These are phyloP conservation scores for Calliopum simillimum DNA, from an alignment of 2,888 invertebrate genomes.

Conservation along the genomic window DNA sequence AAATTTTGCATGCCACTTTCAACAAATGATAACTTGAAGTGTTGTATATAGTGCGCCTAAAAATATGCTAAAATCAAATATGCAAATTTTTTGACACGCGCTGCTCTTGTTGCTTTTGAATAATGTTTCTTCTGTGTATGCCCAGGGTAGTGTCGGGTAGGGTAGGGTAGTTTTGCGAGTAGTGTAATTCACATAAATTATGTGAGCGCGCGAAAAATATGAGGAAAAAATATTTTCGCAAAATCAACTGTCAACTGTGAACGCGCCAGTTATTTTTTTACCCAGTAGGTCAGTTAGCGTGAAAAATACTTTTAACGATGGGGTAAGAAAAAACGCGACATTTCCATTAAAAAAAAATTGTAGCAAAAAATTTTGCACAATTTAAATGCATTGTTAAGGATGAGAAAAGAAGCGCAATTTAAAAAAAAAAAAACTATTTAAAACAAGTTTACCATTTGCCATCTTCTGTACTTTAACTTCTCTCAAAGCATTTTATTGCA, in stretches of 20 bases:
- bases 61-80: slow-evolving; percentile 50
- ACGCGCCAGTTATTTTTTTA: not conserved
- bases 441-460: too few species aligned
- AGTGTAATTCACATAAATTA: slow-evolving; percentile 17
- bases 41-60: slow-evolving; percentile 43
- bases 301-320: not conserved
- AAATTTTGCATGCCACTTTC: slow-evolving; percentile 40
- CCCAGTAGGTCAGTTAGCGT: slow-evolving; percentile 3
- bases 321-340: not conserved
- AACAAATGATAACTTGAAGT: not conserved
- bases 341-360: not conserved
- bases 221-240: slow-evolving; percentile 17
- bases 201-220: not conserved
- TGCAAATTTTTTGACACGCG: slow-evolving; percentile 49
- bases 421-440: too few species aligned
- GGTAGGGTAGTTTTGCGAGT: slow-evolving; percentile 1
- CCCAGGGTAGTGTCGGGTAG: not conserved
- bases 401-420: too few species aligned
- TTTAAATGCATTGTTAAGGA: not conserved
- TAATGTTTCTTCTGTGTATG: not conserved
- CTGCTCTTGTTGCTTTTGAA: slow-evolving; percentile 10
- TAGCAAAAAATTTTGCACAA: not conserved
- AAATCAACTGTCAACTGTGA: slow-evolving; percentile 19
- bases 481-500: too few species aligned
- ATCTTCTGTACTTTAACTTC: too few species aligned